Evolutionary conservation across 2,888 invertebrate species (phyloP).

Genomic region (Kryphioiulus occultus): DNA sequence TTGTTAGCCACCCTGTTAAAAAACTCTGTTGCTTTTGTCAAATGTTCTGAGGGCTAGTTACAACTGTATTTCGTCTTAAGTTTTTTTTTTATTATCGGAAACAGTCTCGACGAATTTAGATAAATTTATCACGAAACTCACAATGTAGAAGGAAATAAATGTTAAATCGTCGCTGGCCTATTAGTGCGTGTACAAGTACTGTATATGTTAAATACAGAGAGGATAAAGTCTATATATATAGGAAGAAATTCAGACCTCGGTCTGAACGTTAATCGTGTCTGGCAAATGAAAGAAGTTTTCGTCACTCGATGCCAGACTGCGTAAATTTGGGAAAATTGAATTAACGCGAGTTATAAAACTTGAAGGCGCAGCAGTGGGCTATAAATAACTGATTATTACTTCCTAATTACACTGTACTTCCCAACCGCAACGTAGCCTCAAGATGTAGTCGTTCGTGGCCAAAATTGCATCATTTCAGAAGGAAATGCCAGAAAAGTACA

Average conservation of each 20-base stretch:
- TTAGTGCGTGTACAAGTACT: neutral
- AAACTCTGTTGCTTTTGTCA: neutral
- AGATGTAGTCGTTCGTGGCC: neutral
- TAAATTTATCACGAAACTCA: neutral
- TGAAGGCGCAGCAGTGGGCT: neutral
- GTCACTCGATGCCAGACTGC: neutral
- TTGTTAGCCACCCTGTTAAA: no score
- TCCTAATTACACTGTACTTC: neutral
- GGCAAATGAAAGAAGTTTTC: neutral
- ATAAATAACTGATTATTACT: neutral
- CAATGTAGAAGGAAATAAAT: conserved; percentile 20
- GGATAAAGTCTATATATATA: neutral
- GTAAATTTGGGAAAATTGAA: neutral
- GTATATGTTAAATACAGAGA: neutral
- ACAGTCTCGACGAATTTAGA: neutral
- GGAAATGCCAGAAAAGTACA: neutral
- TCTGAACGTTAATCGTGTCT: neutral
- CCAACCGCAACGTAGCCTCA: neutral
- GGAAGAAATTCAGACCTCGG: neutral
- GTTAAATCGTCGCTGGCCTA: neutral
- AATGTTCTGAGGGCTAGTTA: neutral
- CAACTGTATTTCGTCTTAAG: neutral
- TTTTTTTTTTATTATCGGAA: neutral
- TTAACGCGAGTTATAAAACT: neutral
- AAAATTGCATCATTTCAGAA: neutral